These are phyloP conservation scores for Eidolon dupreanum DNA, from an alignment of 2,797 vertebrate genomes.

Conservation along the genomic window DNA sequence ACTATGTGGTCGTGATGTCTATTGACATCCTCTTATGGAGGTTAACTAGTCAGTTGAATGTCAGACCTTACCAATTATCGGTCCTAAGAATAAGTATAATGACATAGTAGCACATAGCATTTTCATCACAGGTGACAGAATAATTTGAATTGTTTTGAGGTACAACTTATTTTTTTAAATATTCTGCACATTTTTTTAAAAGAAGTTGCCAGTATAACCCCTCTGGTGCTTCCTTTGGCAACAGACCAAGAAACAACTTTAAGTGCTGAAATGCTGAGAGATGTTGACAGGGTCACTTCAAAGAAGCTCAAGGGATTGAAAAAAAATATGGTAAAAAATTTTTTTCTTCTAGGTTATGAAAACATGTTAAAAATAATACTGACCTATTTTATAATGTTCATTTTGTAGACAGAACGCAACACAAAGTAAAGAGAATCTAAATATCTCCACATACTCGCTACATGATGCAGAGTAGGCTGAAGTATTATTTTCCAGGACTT, in stretches of 20 bases:
- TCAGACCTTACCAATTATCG: background rate
- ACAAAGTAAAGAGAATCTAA: background rate
- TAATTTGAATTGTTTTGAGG: conserved; percentile 47
- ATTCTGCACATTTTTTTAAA: background rate
- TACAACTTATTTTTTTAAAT: conserved; percentile 14
- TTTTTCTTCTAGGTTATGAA: background rate
- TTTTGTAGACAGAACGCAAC: background rate
- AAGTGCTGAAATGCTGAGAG: conserved; percentile 27
- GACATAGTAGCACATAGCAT: background rate
- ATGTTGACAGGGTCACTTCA: conserved; percentile 50
- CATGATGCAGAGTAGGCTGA: background rate
- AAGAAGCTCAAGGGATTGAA: conserved; percentile 18
- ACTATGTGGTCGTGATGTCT: background rate
- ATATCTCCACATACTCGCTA: background rate
- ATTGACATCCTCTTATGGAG: background rate
- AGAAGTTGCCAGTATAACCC: background rate
- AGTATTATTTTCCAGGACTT: background rate
- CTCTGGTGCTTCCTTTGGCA: background rate
- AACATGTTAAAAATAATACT: background rate
- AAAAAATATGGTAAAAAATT: background rate
- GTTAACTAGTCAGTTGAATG: background rate
- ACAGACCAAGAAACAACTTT: conserved; percentile 1
- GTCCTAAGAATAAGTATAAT: background rate
- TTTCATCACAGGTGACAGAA: conserved; percentile 47
- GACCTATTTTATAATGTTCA: background rate